These are phyloP conservation scores for Porites divaricata DNA, from an alignment of 92 coral and sea anemone genomes.

Conservation along the genomic window DNA sequence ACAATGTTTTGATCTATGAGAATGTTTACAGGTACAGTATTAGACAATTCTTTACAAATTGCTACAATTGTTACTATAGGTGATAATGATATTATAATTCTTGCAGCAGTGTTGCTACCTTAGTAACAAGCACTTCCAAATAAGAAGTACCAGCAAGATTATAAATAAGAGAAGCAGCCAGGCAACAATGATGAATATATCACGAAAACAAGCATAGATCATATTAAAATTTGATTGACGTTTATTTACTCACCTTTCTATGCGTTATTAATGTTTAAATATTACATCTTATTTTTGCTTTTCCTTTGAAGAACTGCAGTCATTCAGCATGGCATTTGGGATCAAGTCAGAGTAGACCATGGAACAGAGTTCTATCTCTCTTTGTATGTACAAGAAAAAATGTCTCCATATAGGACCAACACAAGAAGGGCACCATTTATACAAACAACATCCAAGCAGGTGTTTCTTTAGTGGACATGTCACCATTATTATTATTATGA, in stretches of 20 bases:
- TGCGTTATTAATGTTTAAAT: too few species aligned
- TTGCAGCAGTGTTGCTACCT: background rate
- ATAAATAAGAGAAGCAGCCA: background rate
- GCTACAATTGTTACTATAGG: background rate
- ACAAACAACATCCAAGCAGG: conserved; percentile 71
- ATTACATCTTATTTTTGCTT: background rate
- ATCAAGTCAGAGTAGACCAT: conserved; percentile 69
- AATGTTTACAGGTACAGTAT: conserved; percentile 58
- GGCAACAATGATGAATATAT: background rate
- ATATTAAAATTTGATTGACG: too few species aligned
- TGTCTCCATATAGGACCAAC: background rate
- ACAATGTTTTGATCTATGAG: conserved; percentile 60
- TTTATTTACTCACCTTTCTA: too few species aligned
- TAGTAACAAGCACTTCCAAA: conserved; percentile 8
- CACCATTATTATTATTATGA: background rate
- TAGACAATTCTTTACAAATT: background rate
- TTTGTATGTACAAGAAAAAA: conserved; percentile 38
- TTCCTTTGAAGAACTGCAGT: conserved; percentile 18
- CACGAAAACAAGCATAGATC: conserved; percentile 7
- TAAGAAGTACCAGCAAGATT: conserved; percentile 4
- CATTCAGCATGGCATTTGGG: conserved; percentile 58
- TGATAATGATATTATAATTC: conserved; percentile 9
- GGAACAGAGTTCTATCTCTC: conserved; percentile 64
- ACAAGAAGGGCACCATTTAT: conserved; percentile 4
- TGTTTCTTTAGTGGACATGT: conserved; percentile 22